These are phyloP conservation scores for Aphis craccivora DNA, from an alignment of 1,140 invertebrate genomes.

Conservation along the genomic window DNA sequence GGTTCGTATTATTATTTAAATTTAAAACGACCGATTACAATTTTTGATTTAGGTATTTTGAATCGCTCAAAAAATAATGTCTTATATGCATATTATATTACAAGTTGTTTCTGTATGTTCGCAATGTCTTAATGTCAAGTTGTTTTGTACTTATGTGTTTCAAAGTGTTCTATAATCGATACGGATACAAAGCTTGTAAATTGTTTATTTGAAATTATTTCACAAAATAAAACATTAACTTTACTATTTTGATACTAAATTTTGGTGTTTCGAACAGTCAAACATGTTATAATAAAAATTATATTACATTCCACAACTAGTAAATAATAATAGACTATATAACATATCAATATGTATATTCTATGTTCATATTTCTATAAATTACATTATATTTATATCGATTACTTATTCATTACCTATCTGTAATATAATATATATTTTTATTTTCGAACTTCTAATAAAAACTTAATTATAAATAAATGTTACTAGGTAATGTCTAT, in stretches of 20 bases:
- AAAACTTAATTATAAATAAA: not conserved
- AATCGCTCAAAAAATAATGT: not conserved
- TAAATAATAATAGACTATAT: not conserved
- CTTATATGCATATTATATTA: not conserved
- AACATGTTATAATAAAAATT: not conserved
- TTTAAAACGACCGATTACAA: not conserved
- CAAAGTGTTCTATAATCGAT: not conserved
- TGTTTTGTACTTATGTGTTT: not conserved
- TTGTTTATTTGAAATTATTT: not conserved
- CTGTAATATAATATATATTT: not conserved
- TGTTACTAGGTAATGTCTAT: too few relatives aligned
- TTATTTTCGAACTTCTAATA: not conserved
- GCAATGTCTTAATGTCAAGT: not conserved
- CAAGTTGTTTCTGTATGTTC: not conserved
- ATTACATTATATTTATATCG: not conserved
- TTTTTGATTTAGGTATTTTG: not conserved
- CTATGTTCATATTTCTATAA: not conserved
- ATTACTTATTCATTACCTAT: not conserved
- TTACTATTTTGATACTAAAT: not conserved
- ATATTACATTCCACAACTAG: not conserved
- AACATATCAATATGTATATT: not conserved
- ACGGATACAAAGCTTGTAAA: not conserved
- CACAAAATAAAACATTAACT: not conserved
- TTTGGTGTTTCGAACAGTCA: not conserved
- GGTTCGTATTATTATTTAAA: not conserved